A percentile compares a stretch with the other conserved stretches of the same genome.
Conservation (phyloP, 2,113 vertebrate species). For the Conger conger region DNA sequence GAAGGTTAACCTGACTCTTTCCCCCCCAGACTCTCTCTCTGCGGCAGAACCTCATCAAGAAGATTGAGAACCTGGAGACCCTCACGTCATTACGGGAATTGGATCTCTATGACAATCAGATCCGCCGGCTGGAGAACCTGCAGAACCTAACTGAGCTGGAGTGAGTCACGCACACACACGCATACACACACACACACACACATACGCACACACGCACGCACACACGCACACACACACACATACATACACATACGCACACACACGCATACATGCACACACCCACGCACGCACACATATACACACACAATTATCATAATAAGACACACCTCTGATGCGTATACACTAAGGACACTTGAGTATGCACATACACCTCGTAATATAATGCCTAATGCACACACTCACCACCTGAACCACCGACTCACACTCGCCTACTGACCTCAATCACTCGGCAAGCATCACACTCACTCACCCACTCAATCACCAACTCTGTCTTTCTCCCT, state of each 20-base stretch:
- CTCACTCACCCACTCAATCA: no score
- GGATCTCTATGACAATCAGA: slow-evolving; percentile 98
- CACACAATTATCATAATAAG: no score
- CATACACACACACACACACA: background rate
- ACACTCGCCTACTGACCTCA: no score
- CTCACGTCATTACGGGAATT: slow-evolving; percentile 81
- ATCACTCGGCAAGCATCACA: no score
- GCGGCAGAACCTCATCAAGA: slow-evolving; percentile 93
- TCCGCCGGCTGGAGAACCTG: slow-evolving; percentile 91
- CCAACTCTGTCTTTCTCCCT: no score
- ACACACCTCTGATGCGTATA: no score
- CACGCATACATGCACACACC: background rate
- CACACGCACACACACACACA: background rate
- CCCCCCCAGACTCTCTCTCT: slow-evolving; percentile 84
- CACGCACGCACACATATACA: no score
- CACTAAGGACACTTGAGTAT: no score
- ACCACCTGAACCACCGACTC: no score
- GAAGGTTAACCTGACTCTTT: background rate
- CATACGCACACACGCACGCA: background rate
- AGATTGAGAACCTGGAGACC: slow-evolving; percentile 90
- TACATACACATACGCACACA: slow-evolving; percentile 7
- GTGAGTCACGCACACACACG: slow-evolving; percentile 67
- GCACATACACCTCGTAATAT: no score
- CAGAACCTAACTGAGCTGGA: slow-evolving; percentile 83
- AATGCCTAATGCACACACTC: no score